phyloP scores from a whole-genome alignment of 2,888 invertebrate genomes.

The Gisinianus flammeolus region DNA sequence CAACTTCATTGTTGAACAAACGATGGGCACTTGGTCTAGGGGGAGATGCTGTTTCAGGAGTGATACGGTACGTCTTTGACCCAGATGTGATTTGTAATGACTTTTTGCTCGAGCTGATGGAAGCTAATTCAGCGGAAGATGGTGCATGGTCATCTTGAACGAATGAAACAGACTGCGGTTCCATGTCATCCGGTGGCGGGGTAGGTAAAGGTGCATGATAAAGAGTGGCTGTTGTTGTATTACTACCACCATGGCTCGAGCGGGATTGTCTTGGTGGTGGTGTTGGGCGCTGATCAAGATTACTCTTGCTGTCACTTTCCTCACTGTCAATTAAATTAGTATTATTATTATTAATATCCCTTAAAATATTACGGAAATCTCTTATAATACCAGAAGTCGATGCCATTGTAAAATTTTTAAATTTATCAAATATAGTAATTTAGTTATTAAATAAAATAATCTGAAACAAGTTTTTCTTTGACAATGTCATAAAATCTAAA shows the following conservation, averaged over 20 bases:
- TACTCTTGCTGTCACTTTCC: constrained; percentile 25
- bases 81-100: constrained; percentile 75
- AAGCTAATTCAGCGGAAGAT: constrained; percentile 51
- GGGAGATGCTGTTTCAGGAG: constrained; percentile 59
- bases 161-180: constrained; percentile 90
- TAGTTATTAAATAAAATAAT: too few species aligned
- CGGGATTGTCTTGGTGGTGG: constrained; percentile 55
- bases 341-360: constrained; percentile 15
- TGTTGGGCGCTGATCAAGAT: constrained; percentile 51
- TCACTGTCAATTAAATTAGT: constrained; percentile 28
- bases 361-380: background rate
- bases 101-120: constrained; percentile 53
- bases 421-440: too few species aligned
- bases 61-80: constrained; percentile 82
- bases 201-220: constrained; percentile 70
- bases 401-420: background rate
- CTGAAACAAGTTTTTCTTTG: too few species aligned
- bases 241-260: constrained; percentile 61
- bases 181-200: constrained; percentile 83
- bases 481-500: too few species aligned
- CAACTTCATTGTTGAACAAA: constrained; percentile 49
- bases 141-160: constrained; percentile 57
- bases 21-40: constrained; percentile 71
- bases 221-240: constrained; percentile 46
- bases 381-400: background rate